A percentile compares a stretch with the other conserved stretches of the same genome.
phyloP scores from a whole-genome alignment of 2,797 vertebrate species.

The Emys orbicularis region DNA sequence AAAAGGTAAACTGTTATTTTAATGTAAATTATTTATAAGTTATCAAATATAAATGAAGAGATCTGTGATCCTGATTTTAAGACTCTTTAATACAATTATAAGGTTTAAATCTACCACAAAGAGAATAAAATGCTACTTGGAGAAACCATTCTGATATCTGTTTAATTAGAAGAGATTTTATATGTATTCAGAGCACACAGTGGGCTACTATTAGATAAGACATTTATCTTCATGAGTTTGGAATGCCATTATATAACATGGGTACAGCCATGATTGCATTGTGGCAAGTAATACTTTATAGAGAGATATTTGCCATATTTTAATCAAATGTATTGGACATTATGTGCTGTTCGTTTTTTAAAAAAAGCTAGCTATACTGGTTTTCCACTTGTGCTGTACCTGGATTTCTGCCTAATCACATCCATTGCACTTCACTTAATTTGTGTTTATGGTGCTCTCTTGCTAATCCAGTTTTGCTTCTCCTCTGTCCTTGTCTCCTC shows the following conservation, averaged over 20 bases:
- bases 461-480: not conserved
- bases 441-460: not conserved
- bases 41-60: constrained; percentile 54
- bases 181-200: not conserved
- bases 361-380: not conserved
- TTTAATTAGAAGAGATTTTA: constrained; percentile 60
- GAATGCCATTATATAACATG: not conserved
- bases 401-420: not conserved
- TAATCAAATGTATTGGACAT: not conserved
- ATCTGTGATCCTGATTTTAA: constrained; percentile 55
- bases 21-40: constrained; percentile 66
- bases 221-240: not conserved
- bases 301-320: not conserved
- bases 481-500: not conserved
- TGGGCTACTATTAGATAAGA: not conserved
- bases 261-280: not conserved
- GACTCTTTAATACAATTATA: constrained; percentile 62
- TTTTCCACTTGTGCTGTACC: not conserved
- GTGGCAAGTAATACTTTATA: not conserved
- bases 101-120: constrained; percentile 67
- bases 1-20: constrained; percentile 59
- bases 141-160: constrained; percentile 53
- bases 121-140: constrained; percentile 55
- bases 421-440: not conserved
- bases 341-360: not conserved